A percentile compares a stretch with the other conserved stretches of the same genome.
These are phyloP conservation scores for Caracal caracal DNA, from an alignment of 2,113 vertebrate species.

Conservation along the genomic window DNA sequence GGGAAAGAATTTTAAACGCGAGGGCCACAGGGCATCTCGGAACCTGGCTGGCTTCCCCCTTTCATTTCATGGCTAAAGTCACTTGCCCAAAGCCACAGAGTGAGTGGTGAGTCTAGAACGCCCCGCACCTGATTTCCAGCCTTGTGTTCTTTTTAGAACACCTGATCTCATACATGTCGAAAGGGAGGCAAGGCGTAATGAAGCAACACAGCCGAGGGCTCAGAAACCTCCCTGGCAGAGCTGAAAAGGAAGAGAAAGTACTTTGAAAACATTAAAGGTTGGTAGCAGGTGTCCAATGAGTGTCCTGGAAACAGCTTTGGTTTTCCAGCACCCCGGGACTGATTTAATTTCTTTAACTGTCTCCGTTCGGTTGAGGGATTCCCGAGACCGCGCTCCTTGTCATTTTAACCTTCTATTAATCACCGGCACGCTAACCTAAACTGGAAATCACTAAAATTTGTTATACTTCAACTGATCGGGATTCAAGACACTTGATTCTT, in stretches of 20 bases:
- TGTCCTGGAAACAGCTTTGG: constrained; percentile 73
- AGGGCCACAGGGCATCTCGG: neutral
- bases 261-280: constrained; percentile 73
- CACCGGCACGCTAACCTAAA: constrained; percentile 63
- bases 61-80: neutral
- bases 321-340: constrained; percentile 76
- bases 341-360: constrained; percentile 57
- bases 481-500: constrained; percentile 84
- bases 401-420: constrained; percentile 75
- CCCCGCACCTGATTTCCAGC: neutral
- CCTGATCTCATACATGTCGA: neutral
- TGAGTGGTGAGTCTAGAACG: neutral
- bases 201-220: constrained; percentile 41
- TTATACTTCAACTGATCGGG: constrained; percentile 78
- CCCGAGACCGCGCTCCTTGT: constrained; percentile 70
- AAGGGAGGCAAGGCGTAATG: neutral
- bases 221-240: constrained; percentile 69
- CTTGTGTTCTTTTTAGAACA: neutral
- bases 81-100: neutral
- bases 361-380: constrained; percentile 68
- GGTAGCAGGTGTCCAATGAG: constrained; percentile 69
- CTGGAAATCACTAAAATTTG: constrained; percentile 78
- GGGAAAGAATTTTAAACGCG: neutral
- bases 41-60: neutral
- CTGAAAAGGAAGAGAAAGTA: constrained; percentile 67